These are phyloP conservation scores for Melipona beecheii DNA, from an alignment of 2,888 invertebrate genomes.

Conservation along the genomic window DNA sequence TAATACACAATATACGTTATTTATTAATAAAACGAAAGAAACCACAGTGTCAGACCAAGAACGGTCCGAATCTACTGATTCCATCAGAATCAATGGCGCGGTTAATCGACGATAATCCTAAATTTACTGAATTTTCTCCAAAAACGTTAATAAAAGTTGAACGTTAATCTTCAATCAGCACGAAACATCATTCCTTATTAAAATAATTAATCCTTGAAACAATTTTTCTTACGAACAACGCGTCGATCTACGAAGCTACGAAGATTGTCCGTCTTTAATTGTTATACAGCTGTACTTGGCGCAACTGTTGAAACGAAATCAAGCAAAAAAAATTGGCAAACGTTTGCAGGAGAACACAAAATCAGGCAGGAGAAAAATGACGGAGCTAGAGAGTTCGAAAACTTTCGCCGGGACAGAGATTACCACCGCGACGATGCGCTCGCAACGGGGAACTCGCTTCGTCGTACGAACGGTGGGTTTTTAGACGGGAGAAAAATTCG, in stretches of 20 bases:
- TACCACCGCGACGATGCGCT: neutral
- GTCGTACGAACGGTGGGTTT: neutral
- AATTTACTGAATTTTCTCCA: no score
- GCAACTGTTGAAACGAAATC: no score
- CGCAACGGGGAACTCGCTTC: neutral
- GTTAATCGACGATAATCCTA: no score
- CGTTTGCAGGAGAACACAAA: neutral
- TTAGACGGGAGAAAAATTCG: neutral
- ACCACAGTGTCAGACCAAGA: neutral
- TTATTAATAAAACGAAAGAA: no score
- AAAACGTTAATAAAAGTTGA: neutral
- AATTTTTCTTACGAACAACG: neutral
- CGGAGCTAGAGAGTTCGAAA: neutral
- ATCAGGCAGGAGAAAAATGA: neutral
- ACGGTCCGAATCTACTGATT: neutral
- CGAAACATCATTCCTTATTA: neutral
- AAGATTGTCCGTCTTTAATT: neutral
- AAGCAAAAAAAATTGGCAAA: neutral
- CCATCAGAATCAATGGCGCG: no score
- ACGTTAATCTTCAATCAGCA: neutral
- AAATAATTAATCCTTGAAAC: neutral
- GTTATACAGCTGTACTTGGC: neutral
- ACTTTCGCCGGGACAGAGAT: neutral
- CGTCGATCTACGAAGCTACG: neutral
- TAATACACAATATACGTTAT: no score